These are phyloP conservation scores for Neotoma lepida DNA, from an alignment of 2,113 vertebrate species.

Conservation along the genomic window DNA sequence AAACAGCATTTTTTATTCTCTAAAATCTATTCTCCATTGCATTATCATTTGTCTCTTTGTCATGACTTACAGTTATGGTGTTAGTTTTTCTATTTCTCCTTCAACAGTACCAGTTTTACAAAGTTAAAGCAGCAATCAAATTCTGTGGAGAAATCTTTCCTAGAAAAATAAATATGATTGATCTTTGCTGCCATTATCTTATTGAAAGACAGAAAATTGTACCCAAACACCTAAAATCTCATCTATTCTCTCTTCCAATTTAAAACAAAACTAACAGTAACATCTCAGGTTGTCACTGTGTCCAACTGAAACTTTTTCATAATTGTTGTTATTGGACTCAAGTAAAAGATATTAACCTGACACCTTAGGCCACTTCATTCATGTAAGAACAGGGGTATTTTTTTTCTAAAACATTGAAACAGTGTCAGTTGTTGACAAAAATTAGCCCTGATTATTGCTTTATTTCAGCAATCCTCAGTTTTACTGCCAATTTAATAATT, in stretches of 20 bases:
- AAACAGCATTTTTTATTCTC: not conserved
- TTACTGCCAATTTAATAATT: not conserved
- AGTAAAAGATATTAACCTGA: not conserved
- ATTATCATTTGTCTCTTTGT: not conserved
- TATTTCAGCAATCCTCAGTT: not conserved
- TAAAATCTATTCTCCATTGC: not conserved
- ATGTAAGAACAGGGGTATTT: not conserved
- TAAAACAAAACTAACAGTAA: not conserved
- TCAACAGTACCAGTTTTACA: not conserved
- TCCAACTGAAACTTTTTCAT: not conserved
- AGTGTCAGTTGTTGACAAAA: not conserved
- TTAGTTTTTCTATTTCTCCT: not conserved
- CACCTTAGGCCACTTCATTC: not conserved
- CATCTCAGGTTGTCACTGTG: not conserved
- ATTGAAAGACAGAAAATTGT: not conserved
- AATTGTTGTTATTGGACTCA: not conserved
- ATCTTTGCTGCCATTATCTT: slow-evolving; percentile 17
- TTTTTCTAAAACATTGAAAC: not conserved
- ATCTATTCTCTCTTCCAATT: not conserved
- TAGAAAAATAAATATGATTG: not conserved
- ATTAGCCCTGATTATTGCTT: not conserved
- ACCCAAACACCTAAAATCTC: not conserved
- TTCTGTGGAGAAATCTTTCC: slow-evolving; percentile 2
- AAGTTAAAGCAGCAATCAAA: not conserved
- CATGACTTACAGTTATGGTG: not conserved